Conservation (phyloP, 2,797 vertebrate genomes). For the Chaunax sp. region DNA sequence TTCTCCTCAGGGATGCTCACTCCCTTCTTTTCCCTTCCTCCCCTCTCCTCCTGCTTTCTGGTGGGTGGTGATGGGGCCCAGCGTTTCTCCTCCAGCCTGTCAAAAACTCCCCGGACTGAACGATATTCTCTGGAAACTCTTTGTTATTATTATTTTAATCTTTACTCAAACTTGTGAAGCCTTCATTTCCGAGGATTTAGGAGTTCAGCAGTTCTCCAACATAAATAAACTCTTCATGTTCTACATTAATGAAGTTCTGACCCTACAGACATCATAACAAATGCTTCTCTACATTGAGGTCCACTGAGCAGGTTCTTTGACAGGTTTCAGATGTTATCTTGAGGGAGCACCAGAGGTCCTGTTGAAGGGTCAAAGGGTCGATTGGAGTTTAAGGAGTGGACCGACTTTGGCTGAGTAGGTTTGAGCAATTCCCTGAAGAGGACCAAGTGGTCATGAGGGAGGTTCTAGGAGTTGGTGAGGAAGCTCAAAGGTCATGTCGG, state of each 20-base stretch:
- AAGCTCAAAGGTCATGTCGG: background rate
- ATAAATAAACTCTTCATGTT: slow-evolving; percentile 20
- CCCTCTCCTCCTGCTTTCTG: slow-evolving; percentile 18
- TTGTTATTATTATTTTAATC: slow-evolving; percentile 23
- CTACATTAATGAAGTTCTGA: slow-evolving; percentile 5
- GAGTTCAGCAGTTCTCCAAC: slow-evolving; percentile 6
- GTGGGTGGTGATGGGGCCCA: slow-evolving; percentile 65
- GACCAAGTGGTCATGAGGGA: background rate
- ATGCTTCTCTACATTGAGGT: background rate
- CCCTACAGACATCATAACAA: background rate
- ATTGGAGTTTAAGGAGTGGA: background rate
- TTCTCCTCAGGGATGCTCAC: slow-evolving; percentile 47
- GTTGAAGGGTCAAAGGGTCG: background rate
- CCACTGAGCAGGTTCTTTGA: background rate
- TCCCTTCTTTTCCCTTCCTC: slow-evolving; percentile 27
- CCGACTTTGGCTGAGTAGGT: background rate
- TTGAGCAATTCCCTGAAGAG: background rate
- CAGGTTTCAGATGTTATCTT: slow-evolving; percentile 2
- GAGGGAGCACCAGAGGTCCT: background rate
- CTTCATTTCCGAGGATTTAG: slow-evolving; percentile 24
- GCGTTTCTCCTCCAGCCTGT: slow-evolving; percentile 50
- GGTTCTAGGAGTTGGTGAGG: background rate
- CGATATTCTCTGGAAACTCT: slow-evolving; percentile 35
- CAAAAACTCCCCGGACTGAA: slow-evolving; percentile 61
- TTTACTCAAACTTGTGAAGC: slow-evolving; percentile 40